Evolutionary conservation across 1,140 invertebrate genomes (phyloP).

Genomic region (Lucilia cuprina): DNA sequence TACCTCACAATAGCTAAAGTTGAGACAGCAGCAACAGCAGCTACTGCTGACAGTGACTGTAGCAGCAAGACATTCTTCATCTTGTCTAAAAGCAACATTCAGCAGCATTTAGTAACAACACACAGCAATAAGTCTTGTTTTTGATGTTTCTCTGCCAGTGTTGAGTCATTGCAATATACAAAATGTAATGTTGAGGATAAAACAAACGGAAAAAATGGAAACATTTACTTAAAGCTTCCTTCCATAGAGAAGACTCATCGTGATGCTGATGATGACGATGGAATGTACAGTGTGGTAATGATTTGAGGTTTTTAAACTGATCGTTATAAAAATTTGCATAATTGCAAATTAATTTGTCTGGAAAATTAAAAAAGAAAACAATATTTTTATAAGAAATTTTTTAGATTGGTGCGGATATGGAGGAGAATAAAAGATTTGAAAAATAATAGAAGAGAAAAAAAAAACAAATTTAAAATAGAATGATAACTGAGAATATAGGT

Average conservation of each 20-base stretch:
- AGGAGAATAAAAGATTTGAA: no score
- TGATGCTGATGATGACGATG: not conserved
- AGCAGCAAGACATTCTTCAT: conserved; percentile 6
- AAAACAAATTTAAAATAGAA: no score
- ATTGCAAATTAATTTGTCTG: no score
- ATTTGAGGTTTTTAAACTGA: no score
- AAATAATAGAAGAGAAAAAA: no score
- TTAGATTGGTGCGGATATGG: no score
- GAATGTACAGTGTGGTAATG: not conserved
- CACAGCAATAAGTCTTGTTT: not conserved
- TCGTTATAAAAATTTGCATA: no score
- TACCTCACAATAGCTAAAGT: conserved; percentile 7
- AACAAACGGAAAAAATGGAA: not conserved
- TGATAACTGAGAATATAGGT: no score
- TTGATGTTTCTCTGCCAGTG: not conserved
- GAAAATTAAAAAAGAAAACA: no score
- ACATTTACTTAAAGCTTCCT: not conserved
- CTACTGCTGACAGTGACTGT: not conserved
- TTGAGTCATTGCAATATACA: not conserved
- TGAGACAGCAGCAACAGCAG: not conserved
- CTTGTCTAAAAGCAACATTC: not conserved
- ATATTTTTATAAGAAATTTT: no score
- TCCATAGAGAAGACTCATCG: not conserved
- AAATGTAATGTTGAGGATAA: not conserved
- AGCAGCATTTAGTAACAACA: not conserved